Conservation (phyloP, 2,113 vertebrate species). For the Odobenus rosmarus region DNA sequence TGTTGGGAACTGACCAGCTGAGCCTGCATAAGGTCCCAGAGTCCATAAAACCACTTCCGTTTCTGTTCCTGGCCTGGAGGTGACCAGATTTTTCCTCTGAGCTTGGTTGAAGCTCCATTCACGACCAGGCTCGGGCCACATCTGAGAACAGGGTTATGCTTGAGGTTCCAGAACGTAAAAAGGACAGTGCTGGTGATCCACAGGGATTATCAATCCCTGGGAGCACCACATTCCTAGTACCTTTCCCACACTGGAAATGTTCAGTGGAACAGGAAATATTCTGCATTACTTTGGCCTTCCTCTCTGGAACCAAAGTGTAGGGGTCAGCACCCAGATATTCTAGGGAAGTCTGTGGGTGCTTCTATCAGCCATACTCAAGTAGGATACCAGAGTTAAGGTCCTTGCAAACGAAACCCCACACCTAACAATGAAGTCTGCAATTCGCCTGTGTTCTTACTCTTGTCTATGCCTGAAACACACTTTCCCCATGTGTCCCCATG, state of each 20-base stretch:
- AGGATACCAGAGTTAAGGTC: no score
- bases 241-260: not conserved
- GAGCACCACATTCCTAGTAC: not conserved
- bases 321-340: not conserved
- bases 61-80: not conserved
- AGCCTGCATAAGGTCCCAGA: not conserved
- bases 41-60: not conserved
- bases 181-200: not conserved
- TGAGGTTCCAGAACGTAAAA: not conserved
- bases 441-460: rapidly evolving
- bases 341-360: not conserved
- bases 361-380: not conserved
- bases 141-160: not conserved
- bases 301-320: not conserved
- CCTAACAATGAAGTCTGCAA: no score
- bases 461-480: rapidly evolving
- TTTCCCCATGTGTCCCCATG: rapidly evolving
- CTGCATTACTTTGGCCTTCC: not conserved
- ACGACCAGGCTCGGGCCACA: not conserved
- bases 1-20: not conserved
- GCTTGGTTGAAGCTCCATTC: not conserved
- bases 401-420: not conserved
- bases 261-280: not conserved
- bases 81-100: not conserved
- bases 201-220: rapidly evolving